A percentile compares a stretch with the other conserved stretches of the same genome.
Evolutionary conservation across 2,888 invertebrate genomes (phyloP).

Genomic region (Mimumesa dahlbomi): DNA sequence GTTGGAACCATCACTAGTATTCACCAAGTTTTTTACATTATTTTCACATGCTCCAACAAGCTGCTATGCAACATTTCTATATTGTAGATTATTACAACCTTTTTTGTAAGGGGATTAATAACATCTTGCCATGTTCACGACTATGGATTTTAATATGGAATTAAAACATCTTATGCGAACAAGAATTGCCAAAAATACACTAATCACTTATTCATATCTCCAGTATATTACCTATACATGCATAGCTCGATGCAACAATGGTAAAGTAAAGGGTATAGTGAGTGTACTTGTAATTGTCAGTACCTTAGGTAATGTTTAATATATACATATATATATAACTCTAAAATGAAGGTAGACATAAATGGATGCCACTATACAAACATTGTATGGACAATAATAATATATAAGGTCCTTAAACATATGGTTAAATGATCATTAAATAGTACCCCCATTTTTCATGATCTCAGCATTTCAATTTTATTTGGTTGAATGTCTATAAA

Average conservation of each 20-base stretch:
- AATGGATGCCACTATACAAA: constrained; percentile 72
- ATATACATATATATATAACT: constrained; percentile 61
- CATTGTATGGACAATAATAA: constrained; percentile 79
- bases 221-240: constrained; percentile 65
- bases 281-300: constrained; percentile 70
- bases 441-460: not conserved
- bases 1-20: not conserved
- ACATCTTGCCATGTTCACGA: constrained; percentile 36
- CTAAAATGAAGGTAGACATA: constrained; percentile 62
- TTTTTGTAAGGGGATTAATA: not conserved
- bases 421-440: constrained; percentile 61
- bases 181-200: constrained; percentile 51
- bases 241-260: constrained; percentile 63
- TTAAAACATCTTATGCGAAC: constrained; percentile 21
- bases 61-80: no score
- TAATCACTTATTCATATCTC: constrained; percentile 56
- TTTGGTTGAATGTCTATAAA: not conserved
- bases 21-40: no score
- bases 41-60: no score
- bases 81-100: no score
- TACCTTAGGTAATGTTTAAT: constrained; percentile 69
- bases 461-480: not conserved
- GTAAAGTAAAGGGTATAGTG: constrained; percentile 68
- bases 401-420: constrained; percentile 76
- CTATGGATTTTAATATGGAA: constrained; percentile 32